Evolutionary conservation across 2,888 invertebrate species (phyloP), one percentile per base, ranked within the genome.

Genomic region (Panopea generosa): DNA sequence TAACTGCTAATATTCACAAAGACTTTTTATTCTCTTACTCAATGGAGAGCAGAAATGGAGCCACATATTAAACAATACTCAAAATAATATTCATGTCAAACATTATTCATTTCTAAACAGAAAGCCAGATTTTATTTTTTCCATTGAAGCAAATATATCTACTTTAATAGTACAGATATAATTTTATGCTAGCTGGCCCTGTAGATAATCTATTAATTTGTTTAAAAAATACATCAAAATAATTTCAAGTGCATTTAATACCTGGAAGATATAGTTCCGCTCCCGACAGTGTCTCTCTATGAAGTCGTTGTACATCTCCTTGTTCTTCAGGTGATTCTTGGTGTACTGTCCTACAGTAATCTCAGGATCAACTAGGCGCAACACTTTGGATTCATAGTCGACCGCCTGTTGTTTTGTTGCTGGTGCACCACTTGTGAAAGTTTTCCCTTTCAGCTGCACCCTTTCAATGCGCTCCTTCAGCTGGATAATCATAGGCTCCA

Each of bases 211-310:
- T 57, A 40, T 38, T 40, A 40, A 57, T 40, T 57, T 57, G 38
- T 57, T 57, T 57, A 40, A 57, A n/a, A 57, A 57, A 57, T 40
- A 38, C 40, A 40, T 57, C 40, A 57, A 40, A 40, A 57, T 57
- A 40, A 40, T 55, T 40, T 60, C 16, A 45, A 60, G 27, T 47
- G 14, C 22, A 62, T 52, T 38, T 52, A 55, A 47, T 65, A 65
- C 65, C 56, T 77, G 77, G 55, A 77, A 76, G 38, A 60, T 55
- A 49, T 77, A 72, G 56, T 77, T 45, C 9, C 66, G 20, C 43
- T 66, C 66, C 27, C 38, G 53, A 59, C 76, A 76, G 50, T 76
- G 76, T 50, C 7, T 43, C 20, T 55, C 38, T 24, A 76, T 59
- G 45, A 56, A 76, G 50, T 67, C 53, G 6, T 65, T 49, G 63